These are phyloP conservation scores for Ptiloglossa arizonensis DNA, from an alignment of 1,140 invertebrate species.

Conservation along the genomic window DNA sequence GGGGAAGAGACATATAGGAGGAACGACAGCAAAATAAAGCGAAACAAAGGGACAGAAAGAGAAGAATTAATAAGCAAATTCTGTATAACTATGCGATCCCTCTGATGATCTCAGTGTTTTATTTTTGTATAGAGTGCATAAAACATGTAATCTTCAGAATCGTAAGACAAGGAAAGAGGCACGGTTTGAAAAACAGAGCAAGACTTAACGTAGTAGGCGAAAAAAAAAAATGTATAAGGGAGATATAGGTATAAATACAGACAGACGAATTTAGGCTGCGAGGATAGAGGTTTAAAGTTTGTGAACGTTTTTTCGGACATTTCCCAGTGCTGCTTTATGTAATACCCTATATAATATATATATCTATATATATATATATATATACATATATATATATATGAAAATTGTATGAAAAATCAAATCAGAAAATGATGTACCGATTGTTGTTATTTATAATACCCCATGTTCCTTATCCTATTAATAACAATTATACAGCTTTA, in stretches of 20 bases:
- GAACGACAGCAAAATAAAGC: slow-evolving; percentile 47
- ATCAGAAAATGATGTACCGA: slow-evolving; percentile 24
- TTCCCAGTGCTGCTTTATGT: slow-evolving; percentile 79
- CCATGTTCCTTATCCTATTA: not conserved
- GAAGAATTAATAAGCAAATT: slow-evolving; percentile 58
- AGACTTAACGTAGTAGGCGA: slow-evolving; percentile 38
- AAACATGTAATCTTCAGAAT: slow-evolving; percentile 67
- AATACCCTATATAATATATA: slow-evolving; percentile 75
- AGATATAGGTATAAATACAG: slow-evolving; percentile 60
- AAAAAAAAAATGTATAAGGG: slow-evolving; percentile 40
- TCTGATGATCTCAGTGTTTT: slow-evolving; percentile 78
- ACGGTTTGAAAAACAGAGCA: slow-evolving; percentile 15
- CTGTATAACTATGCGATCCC: slow-evolving; percentile 70
- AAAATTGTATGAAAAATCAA: slow-evolving; percentile 73
- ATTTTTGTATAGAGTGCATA: slow-evolving; percentile 79
- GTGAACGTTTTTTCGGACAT: slow-evolving; percentile 72
- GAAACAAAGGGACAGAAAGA: not conserved
- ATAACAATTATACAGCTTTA: not conserved
- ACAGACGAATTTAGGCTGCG: slow-evolving; percentile 69
- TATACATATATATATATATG: slow-evolving; percentile 71
- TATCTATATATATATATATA: slow-evolving; percentile 58
- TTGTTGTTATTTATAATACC: slow-evolving; percentile 23
- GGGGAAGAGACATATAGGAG: not conserved
- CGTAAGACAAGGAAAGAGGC: slow-evolving; percentile 40
- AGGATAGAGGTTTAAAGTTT: slow-evolving; percentile 71